These are phyloP conservation scores for Drosophila mojavensis DNA, from an alignment of 1,140 invertebrate genomes.

Conservation along the genomic window DNA sequence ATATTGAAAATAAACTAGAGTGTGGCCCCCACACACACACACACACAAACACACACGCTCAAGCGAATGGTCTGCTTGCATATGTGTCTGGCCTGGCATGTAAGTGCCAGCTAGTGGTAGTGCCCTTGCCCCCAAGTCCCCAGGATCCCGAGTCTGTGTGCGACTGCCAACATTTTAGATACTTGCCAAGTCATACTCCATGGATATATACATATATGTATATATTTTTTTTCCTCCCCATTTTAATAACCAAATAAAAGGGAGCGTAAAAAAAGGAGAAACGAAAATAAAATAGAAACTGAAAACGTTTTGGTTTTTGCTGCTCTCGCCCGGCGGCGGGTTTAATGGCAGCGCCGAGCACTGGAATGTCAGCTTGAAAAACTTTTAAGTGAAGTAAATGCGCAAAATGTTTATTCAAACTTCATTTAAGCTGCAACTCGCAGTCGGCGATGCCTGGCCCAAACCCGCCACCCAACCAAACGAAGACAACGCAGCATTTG, in stretches of 20 bases:
- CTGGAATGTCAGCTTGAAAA: conserved; percentile 72
- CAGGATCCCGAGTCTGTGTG: conserved; percentile 5
- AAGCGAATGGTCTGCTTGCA: conserved; percentile 26
- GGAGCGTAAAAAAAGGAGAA: neutral
- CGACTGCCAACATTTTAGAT: conserved; percentile 65
- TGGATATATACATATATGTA: neutral
- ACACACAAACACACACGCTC: neutral
- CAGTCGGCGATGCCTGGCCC: conserved; percentile 15
- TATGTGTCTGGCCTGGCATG: conserved; percentile 48
- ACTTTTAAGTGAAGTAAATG: conserved; percentile 82
- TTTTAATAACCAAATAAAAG: conserved; percentile 51
- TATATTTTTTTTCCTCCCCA: conserved; percentile 23
- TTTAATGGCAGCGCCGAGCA: conserved; percentile 65
- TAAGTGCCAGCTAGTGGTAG: conserved; percentile 35
- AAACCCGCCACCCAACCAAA: neutral
- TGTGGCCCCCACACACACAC: conserved; percentile 27
- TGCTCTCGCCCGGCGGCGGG: conserved; percentile 37
- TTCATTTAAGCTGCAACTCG: conserved; percentile 76
- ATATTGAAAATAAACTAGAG: conserved; percentile 73
- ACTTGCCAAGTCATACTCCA: conserved; percentile 71
- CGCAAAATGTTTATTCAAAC: conserved; percentile 82
- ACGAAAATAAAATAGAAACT: conserved; percentile 32
- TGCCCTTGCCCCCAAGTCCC: conserved; percentile 13
- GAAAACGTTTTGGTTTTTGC: conserved; percentile 58
- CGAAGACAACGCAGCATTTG: conserved; percentile 13